Base-by-base conservation (phyloP, 2,888 invertebrate species). In the Lepidonotus clava region DNA sequence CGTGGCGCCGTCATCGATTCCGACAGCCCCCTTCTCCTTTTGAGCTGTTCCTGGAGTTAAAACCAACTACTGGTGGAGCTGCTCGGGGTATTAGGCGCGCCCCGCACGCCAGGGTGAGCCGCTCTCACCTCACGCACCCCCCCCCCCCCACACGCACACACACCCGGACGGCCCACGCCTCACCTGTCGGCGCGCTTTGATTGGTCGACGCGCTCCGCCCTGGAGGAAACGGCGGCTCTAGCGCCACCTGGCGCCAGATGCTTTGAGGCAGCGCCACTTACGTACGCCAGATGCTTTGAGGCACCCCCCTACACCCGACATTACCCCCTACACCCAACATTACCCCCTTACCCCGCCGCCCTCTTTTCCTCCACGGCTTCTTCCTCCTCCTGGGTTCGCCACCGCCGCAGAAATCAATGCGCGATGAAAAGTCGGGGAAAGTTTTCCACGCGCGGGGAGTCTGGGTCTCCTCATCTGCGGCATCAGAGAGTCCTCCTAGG, bases 1-100 rank as follows among this genome's bases (percentile, higher is more conserved):
- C 32, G 80, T 11, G 28, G 46, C 41, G 46, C 51, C 80, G 28
- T 80, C 80, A 80, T 80, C 28, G 80, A 80, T 80, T 80, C 46
- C 46, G 80, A 80, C 80, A 80, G 34, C 24, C 51, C n/a, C n/a
- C n/a, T n/a, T 36, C 24, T 38, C 80, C 46, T 46, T 80, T 80
- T 40, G 21, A 66, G 66, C 18, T 46, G 46, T 8, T 8, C 18
- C 46, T 46, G 8, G 46, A 46, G 5, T 32, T 41, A 80, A 80
- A 46, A 36, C 76, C 34, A 76, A 76, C 76, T 76, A n/a, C 76
- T 76, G 36, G 76, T 24, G 38, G n/a, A 76, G 76, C 5, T 11
- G 38, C 76, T 36, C 36, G 24, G 76, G 38, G 38, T 76, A 76
- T 76, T 76, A 76, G 36, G 14, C 38, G 40, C 38, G n/a, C 36